Base-by-base conservation (phyloP, 2,797 vertebrate genomes). In the Sorex maritimensis region DNA sequence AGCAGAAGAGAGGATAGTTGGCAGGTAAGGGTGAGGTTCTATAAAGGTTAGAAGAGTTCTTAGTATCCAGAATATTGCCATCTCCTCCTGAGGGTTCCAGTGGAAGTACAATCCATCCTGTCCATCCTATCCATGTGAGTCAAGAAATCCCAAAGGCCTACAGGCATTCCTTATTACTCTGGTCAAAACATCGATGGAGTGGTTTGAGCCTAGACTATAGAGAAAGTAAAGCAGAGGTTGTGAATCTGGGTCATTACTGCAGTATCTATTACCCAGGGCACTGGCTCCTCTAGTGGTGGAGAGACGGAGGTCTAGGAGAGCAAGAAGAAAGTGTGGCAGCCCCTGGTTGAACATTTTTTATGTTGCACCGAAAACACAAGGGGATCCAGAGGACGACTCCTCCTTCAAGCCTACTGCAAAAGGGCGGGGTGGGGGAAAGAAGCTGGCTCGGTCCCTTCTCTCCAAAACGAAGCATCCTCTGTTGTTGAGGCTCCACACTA, bases 71-170 rank as follows among this genome's bases (percentile, higher is more conserved):
- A 77, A 49, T 2, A 85, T 79, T 86, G 2, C 38, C 2, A 80
- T 91, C n/a, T 81, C 46, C 34, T 63, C 19, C 4, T 38, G n/a
- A 94, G 68, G 17, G 9, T 80, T 17, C 23, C 7, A 34, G 1
- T 69, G 30, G 67, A 74, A 82, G 7, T 4, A 0, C 41, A 34
- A 58, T 58, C 52, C 41, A 21, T 85, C 19, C 4, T n/a, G 67
- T 26, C 6, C 69, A 68, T 0, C 49, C 49, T 14, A 52, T 52
- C 49, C 2, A 11, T 52, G 24, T 19, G 52, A 52, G 17, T 94
- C 55, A 91, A 69, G 85, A 85, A 91, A 77, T 77, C 38, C 15
- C 21, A 61, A 30, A 84, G 41, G 69, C 55, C 46, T 46, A 3
- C 34, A 41, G 19, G 6, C 17, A 52, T 79, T 81, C 4, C 34